phyloP scores from a whole-genome alignment of 2,113 vertebrate genomes.

The Zosterops lateralis region DNA sequence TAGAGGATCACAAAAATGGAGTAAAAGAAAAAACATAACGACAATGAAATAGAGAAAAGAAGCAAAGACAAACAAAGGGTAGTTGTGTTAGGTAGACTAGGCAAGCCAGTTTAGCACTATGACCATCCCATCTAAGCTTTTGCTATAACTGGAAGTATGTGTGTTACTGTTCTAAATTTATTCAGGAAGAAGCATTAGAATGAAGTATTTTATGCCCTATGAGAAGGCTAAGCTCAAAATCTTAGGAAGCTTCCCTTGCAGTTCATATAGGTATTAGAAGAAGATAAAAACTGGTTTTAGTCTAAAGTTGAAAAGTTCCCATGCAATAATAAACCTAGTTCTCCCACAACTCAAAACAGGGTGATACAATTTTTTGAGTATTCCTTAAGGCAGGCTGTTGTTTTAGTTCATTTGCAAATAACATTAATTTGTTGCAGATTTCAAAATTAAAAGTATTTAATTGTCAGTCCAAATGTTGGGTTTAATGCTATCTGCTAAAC shows the following conservation, averaged over 20 bases:
- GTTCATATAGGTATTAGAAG: background rate
- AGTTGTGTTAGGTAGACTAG: background rate
- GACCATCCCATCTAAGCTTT: fast-evolving
- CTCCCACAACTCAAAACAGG: background rate
- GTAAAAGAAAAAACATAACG: background rate
- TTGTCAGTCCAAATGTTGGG: background rate
- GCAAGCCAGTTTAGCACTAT: background rate
- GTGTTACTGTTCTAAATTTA: background rate
- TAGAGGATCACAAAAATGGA: background rate
- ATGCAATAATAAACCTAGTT: background rate
- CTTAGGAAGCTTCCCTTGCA: background rate
- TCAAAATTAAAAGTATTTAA: background rate
- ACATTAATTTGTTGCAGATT: background rate
- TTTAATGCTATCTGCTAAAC: background rate
- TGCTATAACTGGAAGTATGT: background rate
- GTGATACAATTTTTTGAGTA: background rate
- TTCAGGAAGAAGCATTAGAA: background rate
- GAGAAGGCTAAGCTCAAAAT: background rate
- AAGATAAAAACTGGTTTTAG: background rate
- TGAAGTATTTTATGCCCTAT: background rate
- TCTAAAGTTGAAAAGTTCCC: background rate
- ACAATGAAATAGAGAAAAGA: background rate
- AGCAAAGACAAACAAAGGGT: background rate
- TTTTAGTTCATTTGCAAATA: background rate
- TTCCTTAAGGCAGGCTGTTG: background rate